Evolutionary conservation across 2,113 vertebrate genomes (phyloP), one percentile per base, ranked within the genome.

Genomic region (Ramphastos sulfuratus): DNA sequence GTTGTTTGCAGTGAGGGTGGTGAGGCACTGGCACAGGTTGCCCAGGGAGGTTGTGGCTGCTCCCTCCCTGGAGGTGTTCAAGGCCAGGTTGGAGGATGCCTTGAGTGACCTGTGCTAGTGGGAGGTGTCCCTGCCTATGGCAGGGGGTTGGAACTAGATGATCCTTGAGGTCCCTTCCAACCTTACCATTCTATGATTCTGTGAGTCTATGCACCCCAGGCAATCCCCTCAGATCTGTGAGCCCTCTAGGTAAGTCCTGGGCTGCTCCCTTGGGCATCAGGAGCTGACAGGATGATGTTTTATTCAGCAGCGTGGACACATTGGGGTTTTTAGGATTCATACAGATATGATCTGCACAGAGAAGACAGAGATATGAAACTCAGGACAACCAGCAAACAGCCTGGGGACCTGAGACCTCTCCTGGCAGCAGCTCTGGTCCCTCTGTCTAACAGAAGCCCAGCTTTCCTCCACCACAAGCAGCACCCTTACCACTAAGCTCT

Each of bases 301-400:
- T 39, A 44, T 24, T 42, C 55, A 82, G 28, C 15, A 85, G 33
- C 21, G 75, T 2, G 11, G 37, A 52, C 23, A 59, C 0, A 9
- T 15, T 33, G 6, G 6, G 30, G 52, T 44, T 50, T 42, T 63
- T 9, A 58, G 35, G 33, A 39, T 30, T 85, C 35, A 37, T 20
- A 56, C 2, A 6, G 9, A 52, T 15, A 23, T 23, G 19, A 64
- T 35, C 48, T 35, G 52, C 27, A 55, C 16, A n/a, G 19, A 60
- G 59, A 0, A 0, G 33, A 69, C 0, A 52, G 28, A 82, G 20
- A 82, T 21, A 73, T 0, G 37, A 4, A 82, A 7, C 3, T 4
- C 2, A 1, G 13, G 39, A 39, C 27, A 92, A 39, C 6, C 16
- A 39, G 23, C 3, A 39, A 18, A 16, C 1, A 8, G 24, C 30